phyloP scores from a whole-genome alignment of 1,140 invertebrate species.

The Gryllus bimaculatus region DNA sequence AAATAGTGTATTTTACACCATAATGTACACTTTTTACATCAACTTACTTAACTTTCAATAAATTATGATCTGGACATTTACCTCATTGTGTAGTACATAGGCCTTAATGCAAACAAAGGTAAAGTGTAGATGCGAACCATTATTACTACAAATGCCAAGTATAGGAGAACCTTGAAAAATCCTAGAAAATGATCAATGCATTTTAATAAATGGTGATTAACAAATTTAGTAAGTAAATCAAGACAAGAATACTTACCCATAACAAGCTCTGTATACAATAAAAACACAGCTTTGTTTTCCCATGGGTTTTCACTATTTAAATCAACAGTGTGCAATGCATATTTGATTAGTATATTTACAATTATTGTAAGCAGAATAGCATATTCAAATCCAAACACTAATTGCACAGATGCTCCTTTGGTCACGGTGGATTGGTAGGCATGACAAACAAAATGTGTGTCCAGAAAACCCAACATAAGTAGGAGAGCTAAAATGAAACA shows the following conservation, averaged over 20 bases:
- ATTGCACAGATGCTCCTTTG: conserved; percentile 92
- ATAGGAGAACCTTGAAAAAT: conserved; percentile 76
- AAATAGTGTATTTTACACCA: background rate
- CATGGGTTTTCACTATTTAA: conserved; percentile 92
- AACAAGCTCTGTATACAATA: conserved; percentile 92
- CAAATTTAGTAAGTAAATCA: background rate
- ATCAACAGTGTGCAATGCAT: conserved; percentile 88
- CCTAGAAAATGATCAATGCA: conserved; percentile 34
- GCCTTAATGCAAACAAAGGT: conserved; percentile 95
- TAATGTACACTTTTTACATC: background rate
- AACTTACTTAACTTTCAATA: background rate
- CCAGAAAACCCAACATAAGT: conserved; percentile 66
- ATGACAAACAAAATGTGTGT: conserved; percentile 84
- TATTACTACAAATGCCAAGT: conserved; percentile 86
- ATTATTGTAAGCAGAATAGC: conserved; percentile 92
- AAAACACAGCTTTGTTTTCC: conserved; percentile 98
- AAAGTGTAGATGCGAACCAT: conserved; percentile 97
- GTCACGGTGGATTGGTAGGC: conserved; percentile 91
- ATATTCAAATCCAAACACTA: conserved; percentile 99
- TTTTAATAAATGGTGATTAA: background rate
- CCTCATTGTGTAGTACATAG: conserved; percentile 97
- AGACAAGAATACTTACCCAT: conserved; percentile 64
- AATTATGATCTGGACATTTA: conserved; percentile 27
- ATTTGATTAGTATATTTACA: conserved; percentile 90
- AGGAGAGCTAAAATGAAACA: conserved; percentile 51